phyloP scores from a whole-genome alignment of 1,140 invertebrate genomes.

The Mamestra configurata region DNA sequence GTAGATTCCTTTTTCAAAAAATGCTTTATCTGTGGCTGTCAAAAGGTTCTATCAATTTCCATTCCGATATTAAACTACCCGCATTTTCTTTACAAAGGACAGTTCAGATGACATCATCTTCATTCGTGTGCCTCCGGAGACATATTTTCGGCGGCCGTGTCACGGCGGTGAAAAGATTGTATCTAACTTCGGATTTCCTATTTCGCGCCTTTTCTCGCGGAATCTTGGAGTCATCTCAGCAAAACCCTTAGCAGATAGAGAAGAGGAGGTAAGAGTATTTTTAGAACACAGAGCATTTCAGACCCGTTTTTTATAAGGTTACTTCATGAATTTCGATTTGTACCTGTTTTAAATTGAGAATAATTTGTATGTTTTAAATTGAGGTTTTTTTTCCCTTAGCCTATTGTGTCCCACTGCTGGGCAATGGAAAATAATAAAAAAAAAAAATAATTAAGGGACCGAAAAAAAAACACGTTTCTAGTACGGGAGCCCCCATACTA shows the following conservation, averaged over 20 bases:
- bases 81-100: slow-evolving; percentile 54
- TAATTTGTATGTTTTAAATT: too few relatives aligned
- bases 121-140: slow-evolving; percentile 54
- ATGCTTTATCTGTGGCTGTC: too few relatives aligned
- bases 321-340: too few relatives aligned
- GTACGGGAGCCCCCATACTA: too few relatives aligned
- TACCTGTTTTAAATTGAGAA: too few relatives aligned
- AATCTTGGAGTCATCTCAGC: slow-evolving; percentile 55
- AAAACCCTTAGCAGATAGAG: slow-evolving; percentile 44
- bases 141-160: slow-evolving; percentile 56
- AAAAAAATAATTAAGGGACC: too few relatives aligned
- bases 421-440: too few relatives aligned
- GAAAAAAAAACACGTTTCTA: too few relatives aligned
- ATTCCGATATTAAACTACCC: slow-evolving; percentile 31
- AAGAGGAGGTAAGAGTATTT: slow-evolving; percentile 59
- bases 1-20: too few relatives aligned
- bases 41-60: slow-evolving; percentile 5
- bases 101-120: slow-evolving; percentile 60
- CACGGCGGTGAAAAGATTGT: slow-evolving; percentile 52
- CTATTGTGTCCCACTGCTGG: too few relatives aligned
- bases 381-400: too few relatives aligned
- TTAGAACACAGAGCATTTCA: not conserved
- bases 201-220: slow-evolving; percentile 56
- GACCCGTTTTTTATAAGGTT: too few relatives aligned
- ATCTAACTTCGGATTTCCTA: slow-evolving; percentile 29